These are phyloP conservation scores for Petrocephalus microphthalmus DNA, from an alignment of 2,113 vertebrate genomes.

Conservation along the genomic window DNA sequence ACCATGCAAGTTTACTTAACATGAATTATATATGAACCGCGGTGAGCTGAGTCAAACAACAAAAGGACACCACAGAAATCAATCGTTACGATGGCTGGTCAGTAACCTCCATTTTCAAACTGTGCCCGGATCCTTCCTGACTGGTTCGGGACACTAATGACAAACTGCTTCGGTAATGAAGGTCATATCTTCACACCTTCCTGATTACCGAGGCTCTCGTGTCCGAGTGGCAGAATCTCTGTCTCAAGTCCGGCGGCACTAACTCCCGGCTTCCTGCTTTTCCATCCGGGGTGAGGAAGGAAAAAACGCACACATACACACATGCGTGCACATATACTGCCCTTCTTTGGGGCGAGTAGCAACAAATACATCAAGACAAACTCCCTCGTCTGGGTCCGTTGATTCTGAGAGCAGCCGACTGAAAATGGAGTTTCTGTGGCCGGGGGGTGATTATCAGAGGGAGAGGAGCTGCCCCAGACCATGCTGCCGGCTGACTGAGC, in stretches of 20 bases:
- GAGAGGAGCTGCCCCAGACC: neutral
- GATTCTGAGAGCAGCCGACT: neutral
- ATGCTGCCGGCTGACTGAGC: neutral
- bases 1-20: slow-evolving; percentile 1
- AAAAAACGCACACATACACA: neutral
- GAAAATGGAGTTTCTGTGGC: neutral
- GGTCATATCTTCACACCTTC: neutral
- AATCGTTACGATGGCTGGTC: neutral
- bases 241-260: neutral
- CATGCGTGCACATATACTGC: neutral
- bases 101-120: neutral
- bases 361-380: neutral
- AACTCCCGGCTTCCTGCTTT: neutral
- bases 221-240: neutral
- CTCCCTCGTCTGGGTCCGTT: neutral
- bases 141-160: neutral
- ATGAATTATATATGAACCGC: neutral
- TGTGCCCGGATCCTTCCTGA: neutral
- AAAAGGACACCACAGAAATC: neutral
- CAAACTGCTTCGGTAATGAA: neutral
- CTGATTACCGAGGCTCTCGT: neutral
- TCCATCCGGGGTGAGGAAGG: neutral
- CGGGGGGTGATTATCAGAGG: neutral
- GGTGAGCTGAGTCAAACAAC: neutral
- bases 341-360: neutral